Base-by-base conservation (phyloP, 2,797 vertebrate species). In the Rhinoraja longicauda region DNA sequence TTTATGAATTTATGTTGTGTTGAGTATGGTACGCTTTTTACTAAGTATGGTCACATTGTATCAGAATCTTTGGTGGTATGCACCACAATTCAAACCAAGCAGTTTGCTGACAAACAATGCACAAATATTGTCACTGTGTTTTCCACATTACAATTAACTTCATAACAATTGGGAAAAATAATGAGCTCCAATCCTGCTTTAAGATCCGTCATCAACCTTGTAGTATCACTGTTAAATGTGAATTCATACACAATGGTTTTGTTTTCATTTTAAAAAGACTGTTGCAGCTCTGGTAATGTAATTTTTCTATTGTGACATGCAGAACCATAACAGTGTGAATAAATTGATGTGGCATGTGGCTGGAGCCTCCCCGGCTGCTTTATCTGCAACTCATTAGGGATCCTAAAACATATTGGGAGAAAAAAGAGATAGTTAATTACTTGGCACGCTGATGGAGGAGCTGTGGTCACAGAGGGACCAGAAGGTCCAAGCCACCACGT, bases 401-500 rank as follows among this genome's bases (percentile, higher is more conserved):
- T 62, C 93, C 94, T 93, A 94, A 93, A 91, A 91, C 86, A 93
- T 93, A 93, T 91, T 91, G 93, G 88, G 90, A 59, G 64, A 88
- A 91, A 93, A 93, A 94, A 96, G 91, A 93, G 93, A 81, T 93
- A 95, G 93, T 93, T 94, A 94, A 94, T 94, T 93, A 94, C 21
- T 94, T 93, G 93, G 93, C 76, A 93, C 93, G 93, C 93, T 90
- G 93, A 93, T 93, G 93, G 94, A 94, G 93, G 79, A 93, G 81
- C 93, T 94, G 93, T 86, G 45, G 93, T 90, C 90, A 94, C 81
- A 93, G 59, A 93, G 93, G 93, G 86, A 94, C 93, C 94, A 95
- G 94, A 92, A 95, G 94, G 95, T 96, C 94, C 93, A 93, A 93
- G 94, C 95, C 95, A 94, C 93, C 94, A 93, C 94, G 93, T 93